These are phyloP conservation scores for Achlya flavicornis DNA, from an alignment of 2,888 invertebrate genomes.

Conservation along the genomic window DNA sequence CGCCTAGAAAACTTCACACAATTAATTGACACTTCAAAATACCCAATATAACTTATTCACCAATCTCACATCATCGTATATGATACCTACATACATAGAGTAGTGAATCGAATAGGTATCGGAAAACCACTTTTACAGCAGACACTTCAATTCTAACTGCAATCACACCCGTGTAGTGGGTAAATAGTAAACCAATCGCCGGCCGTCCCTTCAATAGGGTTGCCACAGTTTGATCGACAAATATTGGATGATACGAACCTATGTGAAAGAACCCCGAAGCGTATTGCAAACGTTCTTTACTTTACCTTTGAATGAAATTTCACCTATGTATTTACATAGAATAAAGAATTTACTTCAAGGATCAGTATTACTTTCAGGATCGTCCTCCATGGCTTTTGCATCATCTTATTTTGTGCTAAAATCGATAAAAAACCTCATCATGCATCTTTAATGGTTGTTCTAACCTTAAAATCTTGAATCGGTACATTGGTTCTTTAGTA, in stretches of 20 bases:
- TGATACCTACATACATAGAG: neutral
- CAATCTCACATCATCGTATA: neutral
- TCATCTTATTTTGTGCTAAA: too few species aligned
- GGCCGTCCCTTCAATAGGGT: constrained; percentile 23
- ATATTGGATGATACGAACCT: neutral
- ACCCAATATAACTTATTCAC: neutral
- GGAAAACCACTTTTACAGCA: constrained; percentile 42
- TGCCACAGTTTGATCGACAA: constrained; percentile 5
- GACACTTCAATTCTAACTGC: constrained; percentile 55
- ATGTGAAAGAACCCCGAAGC: neutral
- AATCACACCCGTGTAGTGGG: constrained; percentile 55
- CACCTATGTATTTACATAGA: neutral
- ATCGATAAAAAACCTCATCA: too few species aligned
- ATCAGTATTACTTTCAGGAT: too few species aligned
- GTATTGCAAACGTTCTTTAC: neutral
- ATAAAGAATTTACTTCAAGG: too few species aligned
- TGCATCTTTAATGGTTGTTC: too few species aligned
- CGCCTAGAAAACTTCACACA: too few species aligned
- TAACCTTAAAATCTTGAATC: too few species aligned
- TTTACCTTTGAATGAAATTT: neutral
- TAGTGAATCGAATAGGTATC: constrained; percentile 18
- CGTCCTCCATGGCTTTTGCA: too few species aligned
- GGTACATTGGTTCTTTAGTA: too few species aligned
- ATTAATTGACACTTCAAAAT: neutral
- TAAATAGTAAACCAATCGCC: constrained; percentile 69